Percentiles rank a stretch among this genome's conserved stretches.
These are phyloP conservation scores for Philereme transversata DNA, from an alignment of 2,888 invertebrate species.

Conservation along the genomic window DNA sequence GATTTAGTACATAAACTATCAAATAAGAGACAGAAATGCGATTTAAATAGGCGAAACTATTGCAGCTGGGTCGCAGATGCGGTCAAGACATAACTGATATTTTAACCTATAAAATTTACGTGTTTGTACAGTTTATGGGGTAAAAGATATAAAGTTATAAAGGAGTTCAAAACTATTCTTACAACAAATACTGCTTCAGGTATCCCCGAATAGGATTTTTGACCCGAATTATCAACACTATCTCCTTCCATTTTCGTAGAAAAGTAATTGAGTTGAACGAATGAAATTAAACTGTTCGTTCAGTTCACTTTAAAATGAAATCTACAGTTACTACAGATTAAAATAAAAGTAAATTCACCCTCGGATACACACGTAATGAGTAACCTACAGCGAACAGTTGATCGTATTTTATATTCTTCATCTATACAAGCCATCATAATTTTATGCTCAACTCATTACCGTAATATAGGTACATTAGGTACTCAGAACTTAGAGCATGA, in stretches of 20 bases:
- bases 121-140: not conserved
- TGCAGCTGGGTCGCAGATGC: slow-evolving; percentile 22
- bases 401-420: too few species aligned
- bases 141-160: not conserved
- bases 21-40: not conserved
- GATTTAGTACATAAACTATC: not conserved
- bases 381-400: too few species aligned
- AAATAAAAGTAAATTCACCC: too few species aligned
- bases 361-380: too few species aligned
- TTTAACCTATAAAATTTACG: slow-evolving; percentile 23
- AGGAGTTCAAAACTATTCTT: slow-evolving; percentile 62
- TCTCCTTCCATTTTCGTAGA: slow-evolving; percentile 72
- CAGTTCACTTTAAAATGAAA: too few species aligned
- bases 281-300: slow-evolving; percentile 11
- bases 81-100: slow-evolving; percentile 1
- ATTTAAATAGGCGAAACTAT: not conserved
- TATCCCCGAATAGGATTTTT: slow-evolving; percentile 91
- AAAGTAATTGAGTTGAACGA: slow-evolving; percentile 9
- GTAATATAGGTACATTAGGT: too few species aligned
- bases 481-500: too few species aligned
- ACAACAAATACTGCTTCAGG: slow-evolving; percentile 95
- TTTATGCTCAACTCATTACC: too few species aligned
- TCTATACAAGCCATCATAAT: too few species aligned
- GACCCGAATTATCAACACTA: slow-evolving; percentile 56
- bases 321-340: too few species aligned